These are phyloP conservation scores for Schizopygopsis pylzovi DNA, from an alignment of 2,797 vertebrate genomes.

Conservation along the genomic window DNA sequence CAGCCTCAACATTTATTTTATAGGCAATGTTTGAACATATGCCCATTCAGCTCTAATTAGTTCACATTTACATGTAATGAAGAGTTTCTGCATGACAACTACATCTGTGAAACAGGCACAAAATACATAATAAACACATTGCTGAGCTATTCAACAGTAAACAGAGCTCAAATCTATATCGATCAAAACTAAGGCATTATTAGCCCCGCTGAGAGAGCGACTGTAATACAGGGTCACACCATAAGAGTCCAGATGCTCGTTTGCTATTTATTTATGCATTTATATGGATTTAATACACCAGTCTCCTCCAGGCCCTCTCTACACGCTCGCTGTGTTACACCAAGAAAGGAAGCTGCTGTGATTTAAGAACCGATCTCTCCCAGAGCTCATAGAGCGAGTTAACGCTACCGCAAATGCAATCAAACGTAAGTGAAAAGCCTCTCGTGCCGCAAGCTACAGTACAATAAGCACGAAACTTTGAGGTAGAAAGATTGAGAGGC, in stretches of 20 bases:
- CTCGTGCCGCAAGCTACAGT: background rate
- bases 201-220: slow-evolving; percentile 30
- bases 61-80: slow-evolving; percentile 6
- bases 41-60: background rate
- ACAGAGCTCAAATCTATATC: slow-evolving; percentile 1
- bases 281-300: slow-evolving; percentile 34
- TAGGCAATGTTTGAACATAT: background rate
- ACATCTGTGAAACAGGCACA: slow-evolving; percentile 6
- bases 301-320: slow-evolving; percentile 37
- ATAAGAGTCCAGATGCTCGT: slow-evolving; percentile 36
- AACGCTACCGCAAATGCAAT: slow-evolving; percentile 39
- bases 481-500: slow-evolving; percentile 1
- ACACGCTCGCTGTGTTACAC: slow-evolving; percentile 28
- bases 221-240: slow-evolving; percentile 35
- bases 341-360: background rate
- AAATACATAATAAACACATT: background rate
- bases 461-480: slow-evolving; percentile 16
- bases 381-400: background rate
- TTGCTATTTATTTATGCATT: slow-evolving; percentile 8
- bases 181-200: slow-evolving; percentile 37
- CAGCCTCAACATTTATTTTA: background rate
- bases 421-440: slow-evolving; percentile 27
- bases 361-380: slow-evolving; percentile 18
- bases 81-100: background rate
- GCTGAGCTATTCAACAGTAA: slow-evolving; percentile 12